These are phyloP conservation scores for Zaprionus gabonicus DNA, from an alignment of 1,140 invertebrate genomes.

Conservation along the genomic window DNA sequence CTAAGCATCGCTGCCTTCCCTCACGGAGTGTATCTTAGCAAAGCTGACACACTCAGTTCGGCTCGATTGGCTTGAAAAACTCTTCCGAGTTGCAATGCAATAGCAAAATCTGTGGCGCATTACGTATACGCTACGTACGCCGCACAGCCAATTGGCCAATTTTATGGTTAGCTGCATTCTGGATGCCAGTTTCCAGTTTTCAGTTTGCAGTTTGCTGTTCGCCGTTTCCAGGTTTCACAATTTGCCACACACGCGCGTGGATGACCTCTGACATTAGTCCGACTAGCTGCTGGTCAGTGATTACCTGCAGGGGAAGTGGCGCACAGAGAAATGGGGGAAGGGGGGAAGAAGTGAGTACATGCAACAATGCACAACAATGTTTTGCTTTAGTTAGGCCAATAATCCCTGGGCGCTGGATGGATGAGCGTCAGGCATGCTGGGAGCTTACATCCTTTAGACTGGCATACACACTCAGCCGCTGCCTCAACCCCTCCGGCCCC, in stretches of 20 bases:
- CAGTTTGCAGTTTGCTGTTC: conserved; percentile 1
- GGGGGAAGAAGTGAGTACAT: neutral
- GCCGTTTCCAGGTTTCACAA: neutral
- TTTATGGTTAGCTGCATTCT: conserved; percentile 35
- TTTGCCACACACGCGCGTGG: neutral
- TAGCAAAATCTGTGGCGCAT: conserved; percentile 14
- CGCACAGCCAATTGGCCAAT: conserved; percentile 22
- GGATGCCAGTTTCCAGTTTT: conserved; percentile 13
- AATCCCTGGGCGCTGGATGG: conserved; percentile 18
- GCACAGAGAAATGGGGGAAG: neutral
- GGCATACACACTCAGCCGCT: neutral
- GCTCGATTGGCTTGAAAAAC: neutral
- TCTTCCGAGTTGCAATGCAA: neutral
- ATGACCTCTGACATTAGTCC: conserved; percentile 34
- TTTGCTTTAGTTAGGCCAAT: conserved; percentile 24
- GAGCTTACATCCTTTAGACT: neutral
- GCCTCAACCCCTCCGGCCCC: neutral
- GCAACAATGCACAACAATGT: conserved; percentile 38
- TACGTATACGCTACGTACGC: conserved; percentile 46
- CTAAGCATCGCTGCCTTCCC: neutral
- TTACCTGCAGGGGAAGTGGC: conserved; percentile 1
- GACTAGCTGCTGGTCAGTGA: conserved; percentile 26
- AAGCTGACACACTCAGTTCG: neutral
- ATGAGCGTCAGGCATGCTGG: conserved; percentile 1
- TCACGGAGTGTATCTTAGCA: neutral